Evolutionary conservation across 2,113 vertebrate genomes (phyloP).

Genomic region (Oncorhynchus nerka): DNA sequence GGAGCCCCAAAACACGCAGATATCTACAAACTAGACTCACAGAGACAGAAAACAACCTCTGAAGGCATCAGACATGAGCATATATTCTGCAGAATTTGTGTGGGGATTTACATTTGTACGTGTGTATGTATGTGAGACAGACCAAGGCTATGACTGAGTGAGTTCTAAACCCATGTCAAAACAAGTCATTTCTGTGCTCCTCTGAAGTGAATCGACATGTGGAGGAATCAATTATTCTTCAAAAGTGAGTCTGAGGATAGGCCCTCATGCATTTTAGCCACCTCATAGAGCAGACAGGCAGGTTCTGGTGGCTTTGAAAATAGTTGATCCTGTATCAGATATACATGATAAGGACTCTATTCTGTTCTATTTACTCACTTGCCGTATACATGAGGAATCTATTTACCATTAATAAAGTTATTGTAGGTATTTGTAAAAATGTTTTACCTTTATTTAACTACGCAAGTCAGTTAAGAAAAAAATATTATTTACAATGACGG

Average conservation of each 20-base stretch:
- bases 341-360: too few species aligned
- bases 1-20: conserved; percentile 69
- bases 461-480: too few species aligned
- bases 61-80: conserved; percentile 69
- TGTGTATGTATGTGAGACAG: conserved; percentile 26
- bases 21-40: conserved; percentile 75
- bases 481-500: too few species aligned
- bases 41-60: conserved; percentile 65
- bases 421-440: too few species aligned
- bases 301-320: conserved; percentile 17
- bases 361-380: too few species aligned
- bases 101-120: conserved; percentile 41
- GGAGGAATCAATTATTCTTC: conserved; percentile 65
- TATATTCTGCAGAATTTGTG: conserved; percentile 58
- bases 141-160: conserved; percentile 22
- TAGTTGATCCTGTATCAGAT: too few species aligned
- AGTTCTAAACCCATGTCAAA: conserved; percentile 46
- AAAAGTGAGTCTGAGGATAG: conserved; percentile 34
- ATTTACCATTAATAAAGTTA: too few species aligned
- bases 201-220: conserved; percentile 65
- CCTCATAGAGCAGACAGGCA: neutral
- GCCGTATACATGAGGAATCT: too few species aligned
- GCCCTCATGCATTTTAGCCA: conserved; percentile 52
- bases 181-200: conserved; percentile 63
- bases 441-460: too few species aligned